Percentiles rank a stretch among this genome's conserved stretches.
Conservation (phyloP, 2,113 vertebrate species). For the Isurus oxyrinchus region DNA sequence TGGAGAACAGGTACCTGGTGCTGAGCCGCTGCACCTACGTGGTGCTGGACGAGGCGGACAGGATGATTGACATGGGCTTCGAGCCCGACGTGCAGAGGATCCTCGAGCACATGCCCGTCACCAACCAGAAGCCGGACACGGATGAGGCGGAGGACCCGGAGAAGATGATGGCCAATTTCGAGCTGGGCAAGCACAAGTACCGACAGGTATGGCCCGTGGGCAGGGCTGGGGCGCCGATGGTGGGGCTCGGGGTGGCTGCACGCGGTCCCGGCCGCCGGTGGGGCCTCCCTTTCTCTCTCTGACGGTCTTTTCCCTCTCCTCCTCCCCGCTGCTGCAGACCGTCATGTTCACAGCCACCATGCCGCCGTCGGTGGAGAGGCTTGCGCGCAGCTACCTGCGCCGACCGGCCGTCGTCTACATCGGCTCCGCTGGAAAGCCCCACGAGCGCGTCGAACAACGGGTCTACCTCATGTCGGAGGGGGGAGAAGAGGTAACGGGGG, state of each 20-base stretch:
- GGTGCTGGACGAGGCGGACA: slow-evolving; percentile 90
- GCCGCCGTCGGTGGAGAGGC: slow-evolving; percentile 85
- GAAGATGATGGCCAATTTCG: slow-evolving; percentile 94
- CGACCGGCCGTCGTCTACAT: slow-evolving; percentile 95
- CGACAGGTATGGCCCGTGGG: slow-evolving; percentile 68
- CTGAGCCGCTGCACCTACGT: slow-evolving; percentile 93
- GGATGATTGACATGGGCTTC: slow-evolving; percentile 99
- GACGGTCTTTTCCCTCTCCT: too few relatives aligned
- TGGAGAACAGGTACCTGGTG: slow-evolving; percentile 94
- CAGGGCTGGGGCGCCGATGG: too few relatives aligned
- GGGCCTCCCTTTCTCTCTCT: too few relatives aligned
- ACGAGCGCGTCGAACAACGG: slow-evolving; percentile 94
- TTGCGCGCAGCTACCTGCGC: slow-evolving; percentile 90
- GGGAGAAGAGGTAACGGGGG: slow-evolving; percentile 83
- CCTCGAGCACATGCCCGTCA: slow-evolving; percentile 93
- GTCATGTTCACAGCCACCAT: slow-evolving; percentile 99
- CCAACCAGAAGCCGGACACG: slow-evolving; percentile 93
- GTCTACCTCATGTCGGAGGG: slow-evolving; percentile 93
- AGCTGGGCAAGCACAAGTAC: slow-evolving; percentile 94
- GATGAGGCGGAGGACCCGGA: slow-evolving; percentile 94
- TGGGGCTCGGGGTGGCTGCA: too few relatives aligned
- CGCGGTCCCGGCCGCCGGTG: too few relatives aligned
- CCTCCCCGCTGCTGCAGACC: slow-evolving; percentile 61
- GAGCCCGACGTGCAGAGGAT: slow-evolving; percentile 97
- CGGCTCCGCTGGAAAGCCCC: slow-evolving; percentile 92